Evolutionary conservation across 1,140 invertebrate species (phyloP).

Genomic region (Drosophila pseudoananassae): DNA sequence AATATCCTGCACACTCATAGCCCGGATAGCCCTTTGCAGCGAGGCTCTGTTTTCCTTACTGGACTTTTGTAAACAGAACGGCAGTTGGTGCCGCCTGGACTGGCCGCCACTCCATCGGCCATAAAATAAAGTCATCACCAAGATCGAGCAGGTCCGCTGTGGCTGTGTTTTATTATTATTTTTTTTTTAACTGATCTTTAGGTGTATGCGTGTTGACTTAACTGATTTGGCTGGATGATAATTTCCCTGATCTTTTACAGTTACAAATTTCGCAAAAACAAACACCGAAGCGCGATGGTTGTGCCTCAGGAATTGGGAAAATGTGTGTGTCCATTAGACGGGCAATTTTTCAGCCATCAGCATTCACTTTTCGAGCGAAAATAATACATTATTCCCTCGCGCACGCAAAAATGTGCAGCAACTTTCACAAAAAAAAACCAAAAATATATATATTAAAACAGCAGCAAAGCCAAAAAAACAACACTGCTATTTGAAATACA

Average conservation of each 20-base stretch:
- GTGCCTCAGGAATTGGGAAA: constrained; percentile 45
- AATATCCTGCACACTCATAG: constrained; percentile 75
- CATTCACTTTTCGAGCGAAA: constrained; percentile 74
- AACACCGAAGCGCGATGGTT: constrained; percentile 2
- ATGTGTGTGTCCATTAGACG: constrained; percentile 30
- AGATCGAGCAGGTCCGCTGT: not conserved
- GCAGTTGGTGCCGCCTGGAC: constrained; percentile 26
- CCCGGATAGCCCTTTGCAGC: constrained; percentile 15
- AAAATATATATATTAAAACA: not conserved
- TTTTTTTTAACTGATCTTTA: not conserved
- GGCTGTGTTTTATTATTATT: constrained; percentile 13
- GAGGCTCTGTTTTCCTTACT: constrained; percentile 54
- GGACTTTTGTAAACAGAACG: constrained; percentile 39
- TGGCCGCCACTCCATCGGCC: constrained; percentile 53
- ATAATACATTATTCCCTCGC: constrained; percentile 36
- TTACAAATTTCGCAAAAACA: constrained; percentile 41
- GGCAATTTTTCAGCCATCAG: constrained; percentile 44
- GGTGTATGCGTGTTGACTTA: constrained; percentile 62
- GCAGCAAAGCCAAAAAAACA: constrained; percentile 7
- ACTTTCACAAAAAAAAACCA: constrained; percentile 57
- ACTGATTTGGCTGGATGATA: constrained; percentile 69
- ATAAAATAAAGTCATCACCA: constrained; percentile 69
- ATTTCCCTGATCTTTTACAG: constrained; percentile 69
- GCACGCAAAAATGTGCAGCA: constrained; percentile 58
- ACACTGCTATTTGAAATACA: constrained; percentile 45